Evolutionary conservation across 2,888 invertebrate species (phyloP), one percentile per base, ranked within the genome.

Genomic region (Halictus quadricinctus): DNA sequence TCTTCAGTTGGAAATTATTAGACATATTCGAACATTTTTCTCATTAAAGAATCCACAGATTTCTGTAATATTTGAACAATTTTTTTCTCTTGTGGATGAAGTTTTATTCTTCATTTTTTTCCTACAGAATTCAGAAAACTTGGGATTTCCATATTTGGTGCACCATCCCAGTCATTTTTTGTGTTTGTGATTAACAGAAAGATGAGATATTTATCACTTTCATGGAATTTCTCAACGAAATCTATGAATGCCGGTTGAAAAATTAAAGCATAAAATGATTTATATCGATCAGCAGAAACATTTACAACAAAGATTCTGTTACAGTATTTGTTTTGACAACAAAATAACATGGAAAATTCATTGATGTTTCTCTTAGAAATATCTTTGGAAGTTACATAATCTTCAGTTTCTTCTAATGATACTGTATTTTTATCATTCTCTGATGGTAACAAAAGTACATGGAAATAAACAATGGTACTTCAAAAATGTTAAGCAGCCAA

Each of bases 11-110:
- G 41, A 46, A 86, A 92, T 91, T 93, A 76, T 15, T 70, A 48
- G 41, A 83, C 74, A 80, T 88, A 83, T 83, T 78, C 50, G 76
- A 72, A 82, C 81, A 85, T 92, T 90, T 89, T 90, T 84, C 87
- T 87, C 88, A 90, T 81, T 84, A 75, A 79, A 81, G 60, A 66
- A 64, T 74, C 18, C 13, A 81, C 69, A 76, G 48, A 78, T 89
- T 89, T 86, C 74, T 76, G 1, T 84, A 79, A 70, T 73, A 84
- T 88, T 87, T 87, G 60, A 75, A 66, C n/a, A 81, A 83, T 86
- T 87, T 60, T 86, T 86, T 86, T 69, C 43, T 78, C n/a, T 50
- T 29, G 66, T n/a, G 3, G 13, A 60, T 12, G 36, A 43, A 8
- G 41, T 81, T 76, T 75, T 41, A 43, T 84, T 73, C 25, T 58